A percentile compares a stretch with the other conserved stretches of the same genome.
Evolutionary conservation across 1,140 invertebrate species (phyloP).

Genomic region (Zaprionus tsacasi): DNA sequence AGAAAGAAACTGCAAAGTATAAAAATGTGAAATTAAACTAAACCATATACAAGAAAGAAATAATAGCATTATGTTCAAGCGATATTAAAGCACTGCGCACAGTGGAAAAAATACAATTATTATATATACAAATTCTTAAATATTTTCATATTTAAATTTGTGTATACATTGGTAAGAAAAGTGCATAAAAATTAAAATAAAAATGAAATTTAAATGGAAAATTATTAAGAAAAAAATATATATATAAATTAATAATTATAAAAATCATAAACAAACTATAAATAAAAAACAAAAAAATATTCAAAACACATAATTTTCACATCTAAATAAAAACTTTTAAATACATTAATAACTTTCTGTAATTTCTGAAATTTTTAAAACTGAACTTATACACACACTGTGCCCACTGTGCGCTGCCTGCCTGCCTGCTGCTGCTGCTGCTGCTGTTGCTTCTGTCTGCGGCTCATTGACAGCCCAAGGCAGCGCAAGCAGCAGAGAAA

Average conservation of each 20-base stretch:
- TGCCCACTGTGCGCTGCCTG: conserved; percentile 7
- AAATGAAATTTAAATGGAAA: background rate
- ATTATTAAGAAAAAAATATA: background rate
- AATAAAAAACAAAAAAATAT: too few relatives aligned
- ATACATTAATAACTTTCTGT: background rate
- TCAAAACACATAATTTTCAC: too few relatives aligned
- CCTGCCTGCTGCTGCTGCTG: conserved; percentile 4
- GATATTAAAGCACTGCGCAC: too few relatives aligned
- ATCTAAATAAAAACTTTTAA: background rate
- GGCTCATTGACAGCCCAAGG: conserved; percentile 32
- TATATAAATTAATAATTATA: too few relatives aligned
- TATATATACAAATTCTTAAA: too few relatives aligned
- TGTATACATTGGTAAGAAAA: too few relatives aligned
- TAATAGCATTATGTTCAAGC: too few relatives aligned
- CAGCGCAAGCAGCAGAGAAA: background rate
- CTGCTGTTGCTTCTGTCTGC: conserved; percentile 36
- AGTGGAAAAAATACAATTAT: too few relatives aligned
- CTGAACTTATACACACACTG: background rate
- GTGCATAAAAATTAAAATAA: background rate
- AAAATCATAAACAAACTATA: too few relatives aligned
- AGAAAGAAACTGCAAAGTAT: background rate
- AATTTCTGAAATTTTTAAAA: too few relatives aligned
- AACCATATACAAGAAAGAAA: background rate
- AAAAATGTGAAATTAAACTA: background rate
- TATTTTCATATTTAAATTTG: too few relatives aligned